Evolutionary conservation across 2,888 invertebrate genomes (phyloP).

Genomic region (Eubasilissa splendida): DNA sequence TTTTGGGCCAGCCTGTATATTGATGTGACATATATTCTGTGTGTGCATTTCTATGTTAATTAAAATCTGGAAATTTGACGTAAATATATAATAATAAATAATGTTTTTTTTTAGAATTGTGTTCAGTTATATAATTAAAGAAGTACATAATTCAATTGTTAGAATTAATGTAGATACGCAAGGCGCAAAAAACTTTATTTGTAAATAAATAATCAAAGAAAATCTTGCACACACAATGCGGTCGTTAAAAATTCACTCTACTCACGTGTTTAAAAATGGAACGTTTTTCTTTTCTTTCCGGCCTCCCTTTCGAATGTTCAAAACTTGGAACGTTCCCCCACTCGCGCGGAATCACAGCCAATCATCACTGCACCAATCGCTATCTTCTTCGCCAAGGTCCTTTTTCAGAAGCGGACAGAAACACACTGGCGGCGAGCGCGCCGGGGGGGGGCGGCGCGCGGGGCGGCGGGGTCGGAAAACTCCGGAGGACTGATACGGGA

Average conservation of each 20-base stretch:
- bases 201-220: too few relatives aligned
- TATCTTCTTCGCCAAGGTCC: constrained; percentile 7
- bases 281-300: not conserved
- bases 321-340: constrained; percentile 17
- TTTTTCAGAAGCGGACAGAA: constrained; percentile 12
- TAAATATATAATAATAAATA: too few relatives aligned
- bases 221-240: too few relatives aligned
- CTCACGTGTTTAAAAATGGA: constrained; percentile 19
- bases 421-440: constrained; percentile 15
- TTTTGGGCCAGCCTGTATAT: too few relatives aligned
- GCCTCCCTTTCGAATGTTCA: constrained; percentile 24
- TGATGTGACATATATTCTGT: too few relatives aligned
- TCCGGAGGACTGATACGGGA: constrained; percentile 18
- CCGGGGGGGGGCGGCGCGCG: not conserved
- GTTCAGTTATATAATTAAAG: too few relatives aligned
- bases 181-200: too few relatives aligned
- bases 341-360: constrained; percentile 19
- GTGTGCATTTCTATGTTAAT: too few relatives aligned
- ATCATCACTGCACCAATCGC: constrained; percentile 20
- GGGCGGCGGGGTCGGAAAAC: constrained; percentile 7
- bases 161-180: too few relatives aligned
- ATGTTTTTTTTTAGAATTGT: too few relatives aligned
- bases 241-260: not conserved
- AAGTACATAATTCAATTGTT: too few relatives aligned
- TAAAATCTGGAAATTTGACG: too few relatives aligned